A percentile compares a stretch with the other conserved stretches of the same genome.
Conservation (phyloP, 2,888 invertebrate species). For the Molorchus minor region DNA sequence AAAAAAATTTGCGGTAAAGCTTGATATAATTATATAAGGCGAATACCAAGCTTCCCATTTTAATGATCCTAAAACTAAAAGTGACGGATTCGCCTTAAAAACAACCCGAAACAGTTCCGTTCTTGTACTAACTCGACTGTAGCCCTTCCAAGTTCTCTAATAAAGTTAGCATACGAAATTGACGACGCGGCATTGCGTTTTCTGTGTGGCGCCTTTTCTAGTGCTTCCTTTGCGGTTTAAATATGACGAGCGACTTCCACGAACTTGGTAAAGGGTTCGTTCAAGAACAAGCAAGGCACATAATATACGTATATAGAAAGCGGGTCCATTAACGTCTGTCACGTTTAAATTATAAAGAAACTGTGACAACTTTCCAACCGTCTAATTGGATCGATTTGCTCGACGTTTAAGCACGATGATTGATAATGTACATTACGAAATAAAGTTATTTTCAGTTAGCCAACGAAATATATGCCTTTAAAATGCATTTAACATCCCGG, state of each 20-base stretch:
- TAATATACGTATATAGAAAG: conserved; percentile 18
- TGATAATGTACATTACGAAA: too few species aligned
- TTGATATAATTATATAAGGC: too few species aligned
- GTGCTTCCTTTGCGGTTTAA: neutral
- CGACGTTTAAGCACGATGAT: neutral
- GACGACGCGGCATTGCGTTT: neutral
- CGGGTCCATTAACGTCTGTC: conserved; percentile 13
- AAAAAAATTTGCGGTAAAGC: too few species aligned
- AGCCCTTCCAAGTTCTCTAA: too few species aligned
- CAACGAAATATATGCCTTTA: too few species aligned
- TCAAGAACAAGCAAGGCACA: conserved; percentile 11
- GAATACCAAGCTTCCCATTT: too few species aligned
- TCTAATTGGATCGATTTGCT: neutral
- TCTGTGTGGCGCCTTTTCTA: neutral
- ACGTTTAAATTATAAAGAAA: neutral
- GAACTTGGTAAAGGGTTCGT: conserved; percentile 10
- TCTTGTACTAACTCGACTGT: too few species aligned
- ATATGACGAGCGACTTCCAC: conserved; percentile 9
- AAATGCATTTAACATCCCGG: too few species aligned
- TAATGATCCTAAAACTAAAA: too few species aligned
- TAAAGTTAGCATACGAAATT: neutral
- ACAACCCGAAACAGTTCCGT: too few species aligned
- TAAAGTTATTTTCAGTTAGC: too few species aligned
- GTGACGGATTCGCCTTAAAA: too few species aligned
- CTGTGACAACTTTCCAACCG: neutral